Evolutionary conservation across 2,888 invertebrate genomes (phyloP).

Genomic region (Hemicrepidius hirtus): DNA sequence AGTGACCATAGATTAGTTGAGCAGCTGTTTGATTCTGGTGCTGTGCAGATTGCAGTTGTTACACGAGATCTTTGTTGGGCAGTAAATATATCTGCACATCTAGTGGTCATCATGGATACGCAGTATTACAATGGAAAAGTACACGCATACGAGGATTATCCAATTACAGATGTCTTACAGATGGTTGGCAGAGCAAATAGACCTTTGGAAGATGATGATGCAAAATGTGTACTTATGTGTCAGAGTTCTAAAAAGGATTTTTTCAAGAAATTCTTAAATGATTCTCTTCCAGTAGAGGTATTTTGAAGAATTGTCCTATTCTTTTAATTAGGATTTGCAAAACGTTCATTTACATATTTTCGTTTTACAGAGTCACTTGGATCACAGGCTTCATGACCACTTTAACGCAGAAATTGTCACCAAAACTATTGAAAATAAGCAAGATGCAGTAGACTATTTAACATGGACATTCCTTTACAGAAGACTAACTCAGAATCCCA

Average conservation of each 20-base stretch:
- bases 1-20: conserved; percentile 94
- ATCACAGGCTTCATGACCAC: conserved; percentile 98
- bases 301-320: conserved; percentile 34
- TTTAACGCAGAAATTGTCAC: conserved; percentile 99
- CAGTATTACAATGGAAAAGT: conserved; percentile 90
- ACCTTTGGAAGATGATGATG: conserved; percentile 92
- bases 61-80: conserved; percentile 96
- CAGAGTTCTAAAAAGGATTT: conserved; percentile 98
- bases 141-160: conserved; percentile 97
- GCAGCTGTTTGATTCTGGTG: conserved; percentile 94
- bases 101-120: conserved; percentile 98
- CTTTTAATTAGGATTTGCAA: no score
- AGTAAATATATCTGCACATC: conserved; percentile 90
- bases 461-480: conserved; percentile 99
- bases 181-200: conserved; percentile 98
- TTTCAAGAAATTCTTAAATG: conserved; percentile 98
- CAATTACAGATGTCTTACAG: conserved; percentile 96
- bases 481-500: conserved; percentile 98
- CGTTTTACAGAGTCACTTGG: conserved; percentile 88
- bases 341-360: conserved; percentile 27
- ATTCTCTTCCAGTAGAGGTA: conserved; percentile 95
- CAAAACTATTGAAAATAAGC: conserved; percentile 99
- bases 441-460: conserved; percentile 99
- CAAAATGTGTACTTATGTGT: conserved; percentile 97
- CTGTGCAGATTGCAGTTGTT: conserved; percentile 94